Evolutionary conservation across 2,888 invertebrate species (phyloP), one percentile per base, ranked within the genome.

Genomic region (Lasioglossum leucozonium): DNA sequence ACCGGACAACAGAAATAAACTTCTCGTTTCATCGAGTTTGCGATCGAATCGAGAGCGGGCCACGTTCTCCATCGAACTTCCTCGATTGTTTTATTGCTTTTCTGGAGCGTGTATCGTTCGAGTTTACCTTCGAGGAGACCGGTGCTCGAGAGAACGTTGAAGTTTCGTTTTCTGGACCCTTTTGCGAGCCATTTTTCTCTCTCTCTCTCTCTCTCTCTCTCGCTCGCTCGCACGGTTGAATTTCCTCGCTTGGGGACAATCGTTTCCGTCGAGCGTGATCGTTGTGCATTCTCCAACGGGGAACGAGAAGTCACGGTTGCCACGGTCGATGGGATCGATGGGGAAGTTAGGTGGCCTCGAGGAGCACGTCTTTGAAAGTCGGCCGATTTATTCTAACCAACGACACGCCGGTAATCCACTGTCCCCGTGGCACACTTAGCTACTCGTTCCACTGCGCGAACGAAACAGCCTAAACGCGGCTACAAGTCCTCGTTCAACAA

Each of bases 381-480:
- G 73, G 51, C 65, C 83, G 80, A 88, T 88, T 87, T 87, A 88
- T 83, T 87, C 77, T 86, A 80, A 81, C 80, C 62, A 30, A 55
- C 71, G 80, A 76, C 84, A 72, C 69, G 44, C 75, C 67, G 73
- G 51, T 69, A 81, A 87, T 65, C 51, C 62, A 76, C 75, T 34
- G 86, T 86, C 69, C 76, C 76, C 62, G 79, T 79, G 85, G 81
- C 86, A 86, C 79, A 86, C 67, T 86, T 86, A 76, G 75, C 42
- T 30, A 11, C 42, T 65, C 44, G 75, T 65, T 51, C 51, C 10
- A 51, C 22, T 22, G 51, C 22, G 51, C 3, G 8, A 10, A 10
- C 51, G 51, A 51, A 51, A 51, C 51, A 51, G 22, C 51, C 51
- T 51, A 51, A 51, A 51, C 22, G 51, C 51, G 3, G 10, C 51